Evolutionary conservation across 2,888 invertebrate genomes (phyloP), one percentile per base, ranked within the genome.

Genomic region (Pseudococcus viburni): DNA sequence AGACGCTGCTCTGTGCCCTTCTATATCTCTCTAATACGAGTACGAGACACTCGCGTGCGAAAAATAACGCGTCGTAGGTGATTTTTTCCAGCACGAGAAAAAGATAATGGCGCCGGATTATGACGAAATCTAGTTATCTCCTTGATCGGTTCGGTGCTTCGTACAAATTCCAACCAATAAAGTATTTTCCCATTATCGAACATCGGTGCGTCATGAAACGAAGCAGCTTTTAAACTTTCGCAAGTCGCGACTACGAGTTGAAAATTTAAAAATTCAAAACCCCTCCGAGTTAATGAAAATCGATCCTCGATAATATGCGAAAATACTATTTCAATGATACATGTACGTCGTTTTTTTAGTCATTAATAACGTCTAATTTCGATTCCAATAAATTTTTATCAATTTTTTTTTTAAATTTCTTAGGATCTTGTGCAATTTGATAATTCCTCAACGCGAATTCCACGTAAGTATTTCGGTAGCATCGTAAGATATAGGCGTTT

Each of bases 11-110:
- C 26, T 42, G 42, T 42, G 42, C 42, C 8, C 42, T 42, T 42
- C 6, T 8, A 33, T 33, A 33, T 68, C 80, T 42, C 80, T 22
- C 46, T 83, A 33, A 33, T 33, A 33, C 26, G 26, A 33, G 1
- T 73, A 46, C 11, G 80, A 42, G 42, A 46, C 12, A 33, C 46
- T 83, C 11, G 80, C 80, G 46, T 9, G 80, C 46, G 19, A 83
- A 46, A 83, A 83, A 83, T 46, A 46, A 46, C 80, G 80, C 80
- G 46, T 83, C 80, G 80, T 83, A 83, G 42, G 42, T 42, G 42
- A 83, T 83, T 83, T 80, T 83, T 73, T 26, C 68, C 22, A 42
- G 46, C 39, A 77, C 17, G 39, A 39, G 9, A 64, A 64, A 64
- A 64, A 64, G 19, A 73, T 73, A 33, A 33, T 33, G 12, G 73